These are phyloP conservation scores for Melanotus villosus DNA, from an alignment of 2,888 invertebrate species.

Conservation along the genomic window DNA sequence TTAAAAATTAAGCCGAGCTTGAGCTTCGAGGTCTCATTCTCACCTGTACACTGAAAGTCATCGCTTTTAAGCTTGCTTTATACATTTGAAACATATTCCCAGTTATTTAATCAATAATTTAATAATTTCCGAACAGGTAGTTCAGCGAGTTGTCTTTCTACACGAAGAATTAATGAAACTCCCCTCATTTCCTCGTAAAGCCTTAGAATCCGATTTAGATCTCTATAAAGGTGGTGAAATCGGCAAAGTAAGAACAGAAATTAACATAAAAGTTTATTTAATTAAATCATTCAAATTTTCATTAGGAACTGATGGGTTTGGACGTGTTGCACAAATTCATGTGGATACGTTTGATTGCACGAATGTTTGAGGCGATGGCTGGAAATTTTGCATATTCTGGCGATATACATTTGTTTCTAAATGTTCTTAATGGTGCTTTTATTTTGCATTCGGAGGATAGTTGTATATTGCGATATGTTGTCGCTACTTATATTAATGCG, in stretches of 20 bases:
- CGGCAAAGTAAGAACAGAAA: constrained; percentile 77
- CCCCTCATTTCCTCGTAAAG: constrained; percentile 98
- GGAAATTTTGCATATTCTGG: constrained; percentile 97
- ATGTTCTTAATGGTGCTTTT: constrained; percentile 96
- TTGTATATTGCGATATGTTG: constrained; percentile 93
- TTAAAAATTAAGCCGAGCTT: too few relatives aligned
- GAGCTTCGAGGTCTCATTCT: too few relatives aligned
- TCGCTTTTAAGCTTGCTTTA: too few relatives aligned
- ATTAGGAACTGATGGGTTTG: constrained; percentile 86
- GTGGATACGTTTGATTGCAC: constrained; percentile 96
- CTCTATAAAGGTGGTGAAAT: constrained; percentile 91
- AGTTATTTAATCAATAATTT: too few relatives aligned
- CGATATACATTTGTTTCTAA: constrained; percentile 97
- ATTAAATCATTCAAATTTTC: constrained; percentile 21
- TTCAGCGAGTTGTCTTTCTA: constrained; percentile 97
- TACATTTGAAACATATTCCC: too few relatives aligned
- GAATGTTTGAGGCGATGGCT: constrained; percentile 98
- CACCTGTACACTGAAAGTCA: too few relatives aligned
- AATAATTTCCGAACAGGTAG: constrained; percentile 77
- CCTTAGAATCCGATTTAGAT: constrained; percentile 95
- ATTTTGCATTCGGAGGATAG: constrained; percentile 98
- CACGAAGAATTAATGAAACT: constrained; percentile 99
- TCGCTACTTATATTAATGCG: constrained; percentile 97
- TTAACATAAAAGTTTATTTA: too few relatives aligned
- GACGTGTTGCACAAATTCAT: constrained; percentile 99